Evolutionary conservation across 1,140 invertebrate genomes (phyloP), one percentile per base, ranked within the genome.

Genomic region (Diachasmimorpha longicaudata): DNA sequence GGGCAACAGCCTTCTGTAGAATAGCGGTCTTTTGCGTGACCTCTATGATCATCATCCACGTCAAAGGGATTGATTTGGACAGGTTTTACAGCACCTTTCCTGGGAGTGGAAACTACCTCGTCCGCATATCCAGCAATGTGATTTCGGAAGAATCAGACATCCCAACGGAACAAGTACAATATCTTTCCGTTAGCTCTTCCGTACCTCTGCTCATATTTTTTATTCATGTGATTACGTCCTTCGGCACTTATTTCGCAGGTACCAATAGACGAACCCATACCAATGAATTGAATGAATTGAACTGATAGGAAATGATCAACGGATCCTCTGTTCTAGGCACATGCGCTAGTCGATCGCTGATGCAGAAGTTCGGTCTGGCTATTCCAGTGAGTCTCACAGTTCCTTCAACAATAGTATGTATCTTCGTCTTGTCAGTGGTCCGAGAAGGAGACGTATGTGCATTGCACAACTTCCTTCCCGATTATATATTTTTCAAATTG

Each of bases 341-440:
- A 90, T 96, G 95, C 81, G 91, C 95, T 10, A 96, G 94, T 85
- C 95, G 95, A 90, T 95, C 96, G 75, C 91, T 94, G 83, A 96
- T 96, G 84, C 95, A 96, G 83, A 91, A 91, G 58, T 93, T 96
- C 81, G 93, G 95, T 78, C 96, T 93, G 82, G 93, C 95, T 0
- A 90, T 96, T 73, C 95, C 96, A 0, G 89, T 96, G 0, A 94
- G 89, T 81, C 85, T 97, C 39, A 90, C 92, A 0, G 91, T 94
- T 5, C 95, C 95, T 0, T 90, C 92, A 0, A 91, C 93, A 0
- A 89, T 96, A 19, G 91, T 90, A 5, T 79, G 93, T 48, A 85
- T 94, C 11, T 91, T 94, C 21, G 84, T 90, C 0, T 83, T 93
- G 66, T 93, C 92, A 78, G 91, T 91, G 10, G 70, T 92, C 6